These are phyloP conservation scores for Chalcis sispes DNA, from an alignment of 2,888 invertebrate species.

Conservation along the genomic window DNA sequence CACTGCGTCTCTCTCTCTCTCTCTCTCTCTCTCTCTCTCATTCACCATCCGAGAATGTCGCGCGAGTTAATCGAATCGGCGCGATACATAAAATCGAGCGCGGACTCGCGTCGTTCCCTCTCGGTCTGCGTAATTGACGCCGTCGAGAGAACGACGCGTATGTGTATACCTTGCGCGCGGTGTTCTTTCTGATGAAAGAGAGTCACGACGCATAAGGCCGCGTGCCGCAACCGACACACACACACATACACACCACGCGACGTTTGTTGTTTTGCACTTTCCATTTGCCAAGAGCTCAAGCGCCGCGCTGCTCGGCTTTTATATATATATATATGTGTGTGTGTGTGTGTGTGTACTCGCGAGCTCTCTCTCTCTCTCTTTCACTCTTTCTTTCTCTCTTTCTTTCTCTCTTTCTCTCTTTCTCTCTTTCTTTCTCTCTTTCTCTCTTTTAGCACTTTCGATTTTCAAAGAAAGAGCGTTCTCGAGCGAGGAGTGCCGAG, in stretches of 20 bases:
- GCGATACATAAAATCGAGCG: conserved; percentile 26
- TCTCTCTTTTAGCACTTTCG: conserved; percentile 8
- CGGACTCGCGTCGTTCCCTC: conserved; percentile 20
- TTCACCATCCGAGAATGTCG: conserved; percentile 34
- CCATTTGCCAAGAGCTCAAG: conserved; percentile 22
- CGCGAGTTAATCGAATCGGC: conserved; percentile 45
- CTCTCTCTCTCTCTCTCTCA: conserved; percentile 4
- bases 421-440: too few species aligned
- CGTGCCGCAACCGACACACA: conserved; percentile 9
- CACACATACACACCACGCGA: too few species aligned
- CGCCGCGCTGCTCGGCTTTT: conserved; percentile 20
- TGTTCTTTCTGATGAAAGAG: conserved; percentile 8
- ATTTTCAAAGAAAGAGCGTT: conserved; percentile 1
- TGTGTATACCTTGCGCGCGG: conserved; percentile 18
- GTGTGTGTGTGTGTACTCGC: too few species aligned
- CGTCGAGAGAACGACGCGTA: conserved; percentile 35
- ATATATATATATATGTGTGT: too few species aligned
- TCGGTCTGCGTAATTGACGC: conserved; percentile 29
- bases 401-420: too few species aligned
- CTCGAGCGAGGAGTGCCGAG: not conserved
- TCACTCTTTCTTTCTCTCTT: too few species aligned
- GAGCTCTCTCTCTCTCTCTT: not conserved
- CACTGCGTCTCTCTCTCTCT: not conserved
- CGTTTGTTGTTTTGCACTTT: conserved; percentile 39
- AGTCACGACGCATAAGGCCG: conserved; percentile 27